These are phyloP conservation scores for Anas platyrhynchos DNA, from an alignment of 2,113 vertebrate genomes.

Conservation along the genomic window DNA sequence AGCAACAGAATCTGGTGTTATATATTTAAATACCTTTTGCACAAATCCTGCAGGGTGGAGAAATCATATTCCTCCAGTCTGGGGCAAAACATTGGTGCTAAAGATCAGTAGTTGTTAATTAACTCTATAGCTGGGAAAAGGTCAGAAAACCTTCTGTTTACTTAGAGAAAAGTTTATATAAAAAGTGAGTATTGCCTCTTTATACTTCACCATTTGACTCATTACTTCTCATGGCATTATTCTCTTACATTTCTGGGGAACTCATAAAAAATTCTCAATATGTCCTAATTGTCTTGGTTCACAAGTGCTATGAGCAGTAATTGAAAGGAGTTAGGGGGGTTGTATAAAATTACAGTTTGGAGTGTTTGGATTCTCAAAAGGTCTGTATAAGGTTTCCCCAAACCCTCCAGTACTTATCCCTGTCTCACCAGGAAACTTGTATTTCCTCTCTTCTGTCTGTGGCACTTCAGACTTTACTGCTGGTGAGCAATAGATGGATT, in stretches of 20 bases:
- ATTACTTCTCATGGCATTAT: neutral
- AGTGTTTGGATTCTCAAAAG: neutral
- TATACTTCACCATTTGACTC: neutral
- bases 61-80: neutral
- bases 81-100: neutral
- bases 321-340: neutral
- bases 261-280: neutral
- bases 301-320: neutral
- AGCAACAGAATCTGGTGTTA: neutral
- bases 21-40: neutral
- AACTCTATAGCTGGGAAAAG: neutral
- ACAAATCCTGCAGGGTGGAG: neutral
- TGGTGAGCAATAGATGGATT: neutral
- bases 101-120: neutral
- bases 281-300: neutral
- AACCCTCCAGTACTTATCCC: no score
- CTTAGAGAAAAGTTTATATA: neutral
- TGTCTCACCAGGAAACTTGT: neutral
- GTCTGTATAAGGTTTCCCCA: neutral
- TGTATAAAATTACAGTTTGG: neutral
- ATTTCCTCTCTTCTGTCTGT: neutral
- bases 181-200: neutral
- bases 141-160: neutral
- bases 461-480: neutral
- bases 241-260: neutral